phyloP scores from a whole-genome alignment of 2,113 vertebrate genomes.

The Gasterosteus nipponicus region DNA sequence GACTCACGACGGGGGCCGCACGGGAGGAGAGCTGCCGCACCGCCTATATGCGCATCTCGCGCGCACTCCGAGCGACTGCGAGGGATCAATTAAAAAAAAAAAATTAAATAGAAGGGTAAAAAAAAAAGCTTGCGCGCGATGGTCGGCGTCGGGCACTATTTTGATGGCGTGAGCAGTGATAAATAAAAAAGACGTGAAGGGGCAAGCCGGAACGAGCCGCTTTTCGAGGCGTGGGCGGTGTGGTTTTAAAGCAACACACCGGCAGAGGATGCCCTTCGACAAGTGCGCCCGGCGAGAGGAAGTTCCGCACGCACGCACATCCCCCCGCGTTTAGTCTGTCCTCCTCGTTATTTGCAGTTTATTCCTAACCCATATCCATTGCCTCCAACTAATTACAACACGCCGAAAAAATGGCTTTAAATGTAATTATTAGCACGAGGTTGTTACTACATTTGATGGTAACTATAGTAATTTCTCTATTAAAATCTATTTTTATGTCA shows the following conservation, averaged over 20 bases:
- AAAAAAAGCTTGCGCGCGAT: not conserved
- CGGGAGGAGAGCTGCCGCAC: conserved; percentile 9
- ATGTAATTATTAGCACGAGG: not conserved
- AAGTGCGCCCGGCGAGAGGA: conserved; percentile 53
- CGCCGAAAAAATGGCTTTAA: not conserved
- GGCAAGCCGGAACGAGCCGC: conserved; percentile 87
- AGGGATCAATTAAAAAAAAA: not conserved
- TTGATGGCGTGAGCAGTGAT: conserved; percentile 79
- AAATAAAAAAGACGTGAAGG: conserved; percentile 77
- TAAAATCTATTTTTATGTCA: not conserved
- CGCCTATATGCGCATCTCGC: conserved; percentile 13
- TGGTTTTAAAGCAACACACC: conserved; percentile 81
- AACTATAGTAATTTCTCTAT: not conserved
- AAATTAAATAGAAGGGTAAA: no score
- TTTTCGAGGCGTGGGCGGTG: conserved; percentile 86
- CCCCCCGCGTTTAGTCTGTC: conserved; percentile 10
- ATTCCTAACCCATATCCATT: not conserved
- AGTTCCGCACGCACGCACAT: conserved; percentile 38
- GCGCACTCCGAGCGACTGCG: not conserved
- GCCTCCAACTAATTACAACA: not conserved
- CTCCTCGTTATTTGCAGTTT: not conserved
- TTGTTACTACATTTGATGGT: not conserved
- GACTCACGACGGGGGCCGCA: conserved; percentile 32
- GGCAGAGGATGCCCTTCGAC: conserved; percentile 44
- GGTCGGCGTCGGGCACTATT: conserved; percentile 69